Conservation (phyloP, 2,888 invertebrate genomes). For the Girardia tigrina region DNA sequence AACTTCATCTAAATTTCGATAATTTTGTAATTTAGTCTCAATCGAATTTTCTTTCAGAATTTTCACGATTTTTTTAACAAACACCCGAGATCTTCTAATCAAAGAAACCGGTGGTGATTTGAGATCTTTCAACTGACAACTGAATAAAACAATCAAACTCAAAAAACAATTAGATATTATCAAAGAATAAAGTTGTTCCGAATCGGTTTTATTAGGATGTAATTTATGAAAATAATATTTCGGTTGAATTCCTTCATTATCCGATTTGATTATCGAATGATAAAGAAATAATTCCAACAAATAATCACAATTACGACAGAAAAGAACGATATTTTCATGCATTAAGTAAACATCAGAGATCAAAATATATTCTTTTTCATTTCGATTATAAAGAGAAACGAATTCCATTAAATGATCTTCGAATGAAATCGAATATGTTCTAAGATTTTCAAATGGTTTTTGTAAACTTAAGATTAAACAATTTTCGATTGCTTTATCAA, state of each 20-base stretch:
- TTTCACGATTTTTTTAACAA: background rate
- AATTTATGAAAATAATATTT: background rate
- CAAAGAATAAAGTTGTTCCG: background rate
- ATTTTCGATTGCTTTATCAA: background rate
- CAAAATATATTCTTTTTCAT: conserved; percentile 4
- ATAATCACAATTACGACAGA: background rate
- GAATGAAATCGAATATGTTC: background rate
- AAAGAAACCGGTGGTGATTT: conserved; percentile 4
- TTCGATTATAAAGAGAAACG: background rate
- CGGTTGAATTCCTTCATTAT: background rate
- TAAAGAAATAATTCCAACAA: conserved; percentile 2
- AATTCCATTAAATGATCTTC: conserved; percentile 1
- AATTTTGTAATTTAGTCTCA: background rate
- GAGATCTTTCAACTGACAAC: background rate
- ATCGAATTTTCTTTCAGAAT: background rate
- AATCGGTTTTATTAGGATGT: background rate
- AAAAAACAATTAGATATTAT: background rate
- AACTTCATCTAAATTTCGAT: conserved; percentile 6
- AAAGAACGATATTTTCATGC: background rate
- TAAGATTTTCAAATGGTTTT: conserved; percentile 8
- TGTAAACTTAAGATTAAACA: background rate
- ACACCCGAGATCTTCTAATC: background rate
- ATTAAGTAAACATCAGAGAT: conserved; percentile 9
- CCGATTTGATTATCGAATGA: background rate
- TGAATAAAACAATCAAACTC: background rate